Conservation (phyloP, 2,113 vertebrate genomes). For the Choloepus hoffmanni region DNA sequence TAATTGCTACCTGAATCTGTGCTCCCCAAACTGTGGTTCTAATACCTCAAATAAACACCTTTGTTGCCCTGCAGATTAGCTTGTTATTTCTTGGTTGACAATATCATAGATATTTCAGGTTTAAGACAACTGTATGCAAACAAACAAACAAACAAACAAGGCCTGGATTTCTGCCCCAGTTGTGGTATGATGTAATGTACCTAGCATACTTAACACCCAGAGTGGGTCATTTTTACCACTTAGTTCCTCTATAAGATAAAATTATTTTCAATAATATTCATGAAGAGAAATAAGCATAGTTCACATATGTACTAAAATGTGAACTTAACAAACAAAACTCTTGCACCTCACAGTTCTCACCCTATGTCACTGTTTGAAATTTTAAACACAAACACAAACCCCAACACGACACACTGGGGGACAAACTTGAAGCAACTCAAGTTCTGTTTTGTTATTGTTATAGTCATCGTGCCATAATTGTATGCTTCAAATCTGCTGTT, state of each 20-base stretch:
- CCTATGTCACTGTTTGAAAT: neutral
- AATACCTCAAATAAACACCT: no score
- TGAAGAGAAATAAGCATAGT: neutral
- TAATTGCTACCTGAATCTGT: no score
- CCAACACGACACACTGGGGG: neutral
- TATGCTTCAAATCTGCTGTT: neutral
- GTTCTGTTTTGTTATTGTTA: no score
- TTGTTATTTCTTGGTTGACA: no score
- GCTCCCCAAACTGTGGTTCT: no score
- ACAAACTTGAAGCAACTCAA: neutral
- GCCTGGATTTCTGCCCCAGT: neutral
- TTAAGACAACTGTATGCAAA: neutral
- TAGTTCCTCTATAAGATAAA: neutral
- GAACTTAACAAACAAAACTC: neutral
- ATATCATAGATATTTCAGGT: neutral
- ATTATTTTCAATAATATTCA: neutral
- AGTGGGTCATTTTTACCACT: neutral
- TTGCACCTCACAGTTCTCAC: neutral
- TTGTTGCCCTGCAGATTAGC: no score
- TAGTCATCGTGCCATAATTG: fast-evolving
- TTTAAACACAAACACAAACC: neutral
- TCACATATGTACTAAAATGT: neutral
- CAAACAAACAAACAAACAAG: neutral
- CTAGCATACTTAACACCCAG: neutral
- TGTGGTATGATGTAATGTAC: neutral